Conservation (phyloP, 2,888 invertebrate genomes). For the Ceriagrion tenellum region DNA sequence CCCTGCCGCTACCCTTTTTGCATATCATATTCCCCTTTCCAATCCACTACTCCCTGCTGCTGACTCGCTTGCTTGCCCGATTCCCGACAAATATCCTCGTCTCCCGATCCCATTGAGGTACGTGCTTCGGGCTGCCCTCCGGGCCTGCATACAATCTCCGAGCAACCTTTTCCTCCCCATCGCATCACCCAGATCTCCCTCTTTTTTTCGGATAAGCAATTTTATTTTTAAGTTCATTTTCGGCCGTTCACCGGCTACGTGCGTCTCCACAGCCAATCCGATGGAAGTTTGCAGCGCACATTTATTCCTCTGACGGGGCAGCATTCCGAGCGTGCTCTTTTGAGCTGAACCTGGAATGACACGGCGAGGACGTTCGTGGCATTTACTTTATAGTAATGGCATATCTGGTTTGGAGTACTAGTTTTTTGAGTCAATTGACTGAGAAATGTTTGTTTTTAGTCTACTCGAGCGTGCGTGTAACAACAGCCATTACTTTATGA, state of each 20-base stretch:
- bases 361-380: no score
- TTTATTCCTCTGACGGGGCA: neutral
- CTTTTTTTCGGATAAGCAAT: neutral
- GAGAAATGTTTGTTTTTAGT: no score
- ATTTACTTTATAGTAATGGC: no score
- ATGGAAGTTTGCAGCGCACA: neutral
- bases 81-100: neutral
- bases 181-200: neutral
- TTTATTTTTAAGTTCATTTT: neutral
- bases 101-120: neutral
- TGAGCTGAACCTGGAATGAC: no score
- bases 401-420: no score
- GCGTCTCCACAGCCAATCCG: neutral
- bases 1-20: neutral
- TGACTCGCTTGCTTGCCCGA: neutral
- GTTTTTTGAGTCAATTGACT: no score
- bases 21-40: neutral
- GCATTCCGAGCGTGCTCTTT: neutral
- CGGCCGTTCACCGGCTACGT: neutral
- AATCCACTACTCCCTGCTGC: neutral
- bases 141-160: neutral
- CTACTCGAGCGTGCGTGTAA: no score
- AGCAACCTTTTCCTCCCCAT: neutral
- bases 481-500: no score
- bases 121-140: neutral